Percentiles rank a stretch among this genome's conserved stretches.
These are phyloP conservation scores for Hirtodrosophila cameraria DNA, from an alignment of 2,888 invertebrate genomes.

Conservation along the genomic window DNA sequence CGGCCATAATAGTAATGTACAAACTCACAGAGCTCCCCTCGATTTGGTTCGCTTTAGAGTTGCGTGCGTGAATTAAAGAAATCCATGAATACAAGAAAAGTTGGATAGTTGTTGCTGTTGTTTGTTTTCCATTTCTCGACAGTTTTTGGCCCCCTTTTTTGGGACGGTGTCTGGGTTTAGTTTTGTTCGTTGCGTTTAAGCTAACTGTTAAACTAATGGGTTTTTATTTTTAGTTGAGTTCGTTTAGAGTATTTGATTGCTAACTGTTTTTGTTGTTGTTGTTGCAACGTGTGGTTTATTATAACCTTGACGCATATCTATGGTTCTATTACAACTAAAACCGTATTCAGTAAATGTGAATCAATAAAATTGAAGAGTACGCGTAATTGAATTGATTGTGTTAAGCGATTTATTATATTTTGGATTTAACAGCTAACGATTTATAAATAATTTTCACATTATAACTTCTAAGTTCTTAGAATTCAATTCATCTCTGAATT, in stretches of 20 bases:
- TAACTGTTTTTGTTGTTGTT: slow-evolving; percentile 9
- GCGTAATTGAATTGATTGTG: slow-evolving; percentile 12
- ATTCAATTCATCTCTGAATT: no score
- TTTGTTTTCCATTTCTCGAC: slow-evolving; percentile 6
- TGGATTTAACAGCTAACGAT: no score
- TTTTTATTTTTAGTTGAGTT: slow-evolving; percentile 50
- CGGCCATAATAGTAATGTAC: no score
- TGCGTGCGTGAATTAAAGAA: slow-evolving; percentile 16
- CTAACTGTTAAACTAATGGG: slow-evolving; percentile 67
- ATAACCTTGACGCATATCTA: slow-evolving; percentile 60
- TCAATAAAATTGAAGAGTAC: slow-evolving; percentile 1
- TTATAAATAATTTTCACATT: no score
- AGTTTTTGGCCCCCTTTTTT: slow-evolving; percentile 10
- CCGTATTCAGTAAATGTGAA: neutral
- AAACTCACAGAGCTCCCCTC: no score
- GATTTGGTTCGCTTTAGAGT: neutral
- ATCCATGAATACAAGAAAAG: slow-evolving; percentile 3
- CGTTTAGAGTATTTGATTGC: slow-evolving; percentile 32
- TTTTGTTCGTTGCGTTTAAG: slow-evolving; percentile 47
- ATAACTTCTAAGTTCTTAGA: no score
- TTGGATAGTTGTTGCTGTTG: slow-evolving; percentile 3
- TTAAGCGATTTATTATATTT: no score
- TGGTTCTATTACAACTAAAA: slow-evolving; percentile 49
- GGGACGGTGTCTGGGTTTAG: neutral
- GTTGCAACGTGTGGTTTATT: slow-evolving; percentile 25